These are phyloP conservation scores for Drosophila lini DNA, from an alignment of 1,140 invertebrate genomes.

Conservation along the genomic window DNA sequence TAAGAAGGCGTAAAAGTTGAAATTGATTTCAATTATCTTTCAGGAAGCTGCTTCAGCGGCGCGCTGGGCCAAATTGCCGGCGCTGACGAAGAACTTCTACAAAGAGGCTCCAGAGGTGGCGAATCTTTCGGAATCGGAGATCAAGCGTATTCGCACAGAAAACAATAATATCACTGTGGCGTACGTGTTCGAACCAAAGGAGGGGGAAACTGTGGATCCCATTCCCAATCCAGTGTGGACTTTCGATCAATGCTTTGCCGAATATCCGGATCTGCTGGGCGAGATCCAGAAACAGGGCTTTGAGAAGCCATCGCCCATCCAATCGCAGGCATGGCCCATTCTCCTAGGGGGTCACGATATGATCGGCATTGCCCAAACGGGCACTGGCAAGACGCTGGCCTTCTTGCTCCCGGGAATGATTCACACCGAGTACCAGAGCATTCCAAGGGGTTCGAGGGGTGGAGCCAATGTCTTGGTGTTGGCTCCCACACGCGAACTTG, in stretches of 20 bases:
- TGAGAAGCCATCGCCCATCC: conserved; percentile 94
- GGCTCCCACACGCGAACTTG: conserved; percentile 95
- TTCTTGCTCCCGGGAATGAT: conserved; percentile 96
- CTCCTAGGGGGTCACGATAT: conserved; percentile 93
- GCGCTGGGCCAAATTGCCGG: conserved; percentile 87
- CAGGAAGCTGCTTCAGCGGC: conserved; percentile 86
- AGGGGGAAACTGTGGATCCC: conserved; percentile 76
- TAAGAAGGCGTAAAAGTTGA: neutral
- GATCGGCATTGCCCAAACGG: conserved; percentile 97
- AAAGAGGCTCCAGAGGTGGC: conserved; percentile 90
- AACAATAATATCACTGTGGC: conserved; percentile 91
- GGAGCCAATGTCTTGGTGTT: conserved; percentile 95
- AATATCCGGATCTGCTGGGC: conserved; percentile 92
- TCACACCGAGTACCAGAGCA: conserved; percentile 92
- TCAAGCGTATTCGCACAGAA: conserved; percentile 86
- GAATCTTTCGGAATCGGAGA: conserved; percentile 87
- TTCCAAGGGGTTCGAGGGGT: conserved; percentile 87
- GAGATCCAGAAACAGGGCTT: conserved; percentile 93
- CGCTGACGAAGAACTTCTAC: conserved; percentile 93
- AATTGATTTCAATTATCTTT: neutral
- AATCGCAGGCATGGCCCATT: conserved; percentile 95
- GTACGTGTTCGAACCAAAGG: conserved; percentile 84
- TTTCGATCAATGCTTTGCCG: conserved; percentile 93
- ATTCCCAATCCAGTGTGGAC: conserved; percentile 93
- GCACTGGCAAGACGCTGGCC: conserved; percentile 95